A percentile compares a stretch with the other conserved stretches of the same genome.
Evolutionary conservation across 2,113 vertebrate species (phyloP).

Genomic region (Bucco capensis): DNA sequence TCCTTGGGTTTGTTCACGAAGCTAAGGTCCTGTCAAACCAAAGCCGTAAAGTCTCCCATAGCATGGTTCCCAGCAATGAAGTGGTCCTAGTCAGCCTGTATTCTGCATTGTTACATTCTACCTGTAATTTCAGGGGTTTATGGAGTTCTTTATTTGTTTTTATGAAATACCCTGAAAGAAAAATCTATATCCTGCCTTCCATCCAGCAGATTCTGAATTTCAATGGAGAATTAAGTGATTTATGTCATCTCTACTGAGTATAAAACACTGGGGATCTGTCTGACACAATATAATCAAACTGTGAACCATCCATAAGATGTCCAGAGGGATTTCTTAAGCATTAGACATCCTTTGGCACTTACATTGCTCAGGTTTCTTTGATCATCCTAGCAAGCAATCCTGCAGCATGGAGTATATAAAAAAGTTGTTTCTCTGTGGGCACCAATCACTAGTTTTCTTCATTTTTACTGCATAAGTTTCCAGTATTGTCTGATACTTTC

Average conservation of each 20-base stretch:
- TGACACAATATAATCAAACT: background rate
- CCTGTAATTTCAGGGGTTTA: background rate
- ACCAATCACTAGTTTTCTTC: background rate
- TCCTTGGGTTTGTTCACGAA: background rate
- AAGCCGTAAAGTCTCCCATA: background rate
- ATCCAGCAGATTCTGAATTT: conserved; percentile 25
- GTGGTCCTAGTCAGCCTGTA: background rate
- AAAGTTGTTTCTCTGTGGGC: background rate
- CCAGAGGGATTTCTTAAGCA: background rate
- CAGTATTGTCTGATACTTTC: background rate
- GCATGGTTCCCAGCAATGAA: background rate
- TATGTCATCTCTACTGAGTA: background rate
- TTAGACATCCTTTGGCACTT: background rate
- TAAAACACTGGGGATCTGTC: background rate
- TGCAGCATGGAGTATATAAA: background rate
- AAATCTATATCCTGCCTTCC: conserved; percentile 40
- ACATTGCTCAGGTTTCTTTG: background rate
- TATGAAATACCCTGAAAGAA: conserved; percentile 43
- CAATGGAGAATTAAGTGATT: conserved; percentile 40
- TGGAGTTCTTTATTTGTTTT: conserved; percentile 1
- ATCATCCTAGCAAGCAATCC: background rate
- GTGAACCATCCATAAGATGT: background rate
- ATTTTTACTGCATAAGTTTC: background rate
- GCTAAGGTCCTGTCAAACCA: background rate
- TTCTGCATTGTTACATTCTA: background rate